phyloP scores from a whole-genome alignment of 1,140 invertebrate genomes.

The Hyposmocoma kahamanoa region DNA sequence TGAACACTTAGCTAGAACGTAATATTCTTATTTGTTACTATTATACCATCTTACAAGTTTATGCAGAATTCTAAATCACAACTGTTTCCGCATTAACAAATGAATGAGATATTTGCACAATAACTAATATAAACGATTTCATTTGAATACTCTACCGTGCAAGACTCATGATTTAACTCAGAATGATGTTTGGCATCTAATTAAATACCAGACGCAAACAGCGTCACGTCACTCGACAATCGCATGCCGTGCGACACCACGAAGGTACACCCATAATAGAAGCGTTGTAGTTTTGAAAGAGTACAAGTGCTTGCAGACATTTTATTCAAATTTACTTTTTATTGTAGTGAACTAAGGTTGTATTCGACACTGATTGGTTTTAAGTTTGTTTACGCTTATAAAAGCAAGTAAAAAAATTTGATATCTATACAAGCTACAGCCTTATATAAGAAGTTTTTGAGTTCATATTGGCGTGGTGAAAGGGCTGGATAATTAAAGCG shows the following conservation, averaged over 20 bases:
- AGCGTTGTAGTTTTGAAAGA: too few species aligned
- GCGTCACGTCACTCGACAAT: conserved; percentile 45
- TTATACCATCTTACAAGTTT: too few species aligned
- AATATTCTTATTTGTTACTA: too few species aligned
- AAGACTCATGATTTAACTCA: too few species aligned
- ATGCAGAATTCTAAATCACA: too few species aligned
- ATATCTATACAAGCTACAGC: conserved; percentile 23
- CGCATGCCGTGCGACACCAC: conserved; percentile 43
- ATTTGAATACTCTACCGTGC: conserved; percentile 31
- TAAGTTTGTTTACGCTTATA: conserved; percentile 34
- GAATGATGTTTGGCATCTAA: conserved; percentile 28
- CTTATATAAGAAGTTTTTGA: conserved; percentile 19
- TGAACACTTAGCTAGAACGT: too few species aligned
- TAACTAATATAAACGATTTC: conserved; percentile 23
- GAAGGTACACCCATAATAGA: conserved; percentile 67
- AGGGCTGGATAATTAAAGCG: conserved; percentile 52
- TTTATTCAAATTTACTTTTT: too few species aligned
- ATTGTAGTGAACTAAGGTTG: too few species aligned
- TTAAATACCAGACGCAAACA: conserved; percentile 48
- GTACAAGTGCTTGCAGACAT: too few species aligned
- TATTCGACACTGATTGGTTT: too few species aligned
- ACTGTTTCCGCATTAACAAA: too few species aligned
- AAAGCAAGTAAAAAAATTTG: conserved; percentile 23
- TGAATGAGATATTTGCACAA: too few species aligned
- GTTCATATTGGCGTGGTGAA: conserved; percentile 20